phyloP scores from a whole-genome alignment of 2,888 invertebrate species.

The Nomada fabriciana region DNA sequence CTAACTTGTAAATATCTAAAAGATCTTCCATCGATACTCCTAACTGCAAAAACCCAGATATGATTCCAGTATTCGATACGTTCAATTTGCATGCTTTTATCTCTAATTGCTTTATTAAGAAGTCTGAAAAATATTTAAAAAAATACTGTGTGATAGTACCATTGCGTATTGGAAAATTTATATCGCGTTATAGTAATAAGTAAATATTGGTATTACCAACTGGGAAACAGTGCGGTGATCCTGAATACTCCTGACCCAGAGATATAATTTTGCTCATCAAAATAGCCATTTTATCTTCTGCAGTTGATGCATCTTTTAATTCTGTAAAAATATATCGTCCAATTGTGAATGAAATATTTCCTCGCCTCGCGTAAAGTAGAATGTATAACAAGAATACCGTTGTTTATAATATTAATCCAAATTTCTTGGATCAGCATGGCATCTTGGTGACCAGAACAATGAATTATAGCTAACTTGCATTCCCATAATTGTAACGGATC shows the following conservation, averaged over 20 bases:
- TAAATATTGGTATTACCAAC: slow-evolving; percentile 86
- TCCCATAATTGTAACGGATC: slow-evolving; percentile 96
- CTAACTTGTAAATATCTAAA: slow-evolving; percentile 92
- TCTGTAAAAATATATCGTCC: slow-evolving; percentile 82
- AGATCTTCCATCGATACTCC: slow-evolving; percentile 92
- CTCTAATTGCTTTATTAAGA: slow-evolving; percentile 92
- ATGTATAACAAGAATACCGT: slow-evolving; percentile 76
- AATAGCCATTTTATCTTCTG: slow-evolving; percentile 88
- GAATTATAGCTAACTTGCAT: slow-evolving; percentile 96
- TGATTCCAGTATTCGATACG: slow-evolving; percentile 91
- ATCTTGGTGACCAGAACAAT: slow-evolving; percentile 97
- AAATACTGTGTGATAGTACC: background rate
- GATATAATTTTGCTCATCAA: slow-evolving; percentile 91
- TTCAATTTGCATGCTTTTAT: slow-evolving; percentile 90
- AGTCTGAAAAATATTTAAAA: slow-evolving; percentile 85
- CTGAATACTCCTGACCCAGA: slow-evolving; percentile 91
- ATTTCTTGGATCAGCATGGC: slow-evolving; percentile 94
- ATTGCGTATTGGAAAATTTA: background rate
- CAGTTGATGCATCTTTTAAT: slow-evolving; percentile 85
- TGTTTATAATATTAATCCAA: slow-evolving; percentile 93
- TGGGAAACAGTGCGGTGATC: slow-evolving; percentile 95
- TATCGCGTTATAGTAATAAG: background rate
- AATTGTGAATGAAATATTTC: background rate
- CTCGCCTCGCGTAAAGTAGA: background rate
- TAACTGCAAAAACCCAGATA: slow-evolving; percentile 90